These are phyloP conservation scores for Iphiclides podalirius DNA, from an alignment of 2,888 invertebrate genomes.

Conservation along the genomic window DNA sequence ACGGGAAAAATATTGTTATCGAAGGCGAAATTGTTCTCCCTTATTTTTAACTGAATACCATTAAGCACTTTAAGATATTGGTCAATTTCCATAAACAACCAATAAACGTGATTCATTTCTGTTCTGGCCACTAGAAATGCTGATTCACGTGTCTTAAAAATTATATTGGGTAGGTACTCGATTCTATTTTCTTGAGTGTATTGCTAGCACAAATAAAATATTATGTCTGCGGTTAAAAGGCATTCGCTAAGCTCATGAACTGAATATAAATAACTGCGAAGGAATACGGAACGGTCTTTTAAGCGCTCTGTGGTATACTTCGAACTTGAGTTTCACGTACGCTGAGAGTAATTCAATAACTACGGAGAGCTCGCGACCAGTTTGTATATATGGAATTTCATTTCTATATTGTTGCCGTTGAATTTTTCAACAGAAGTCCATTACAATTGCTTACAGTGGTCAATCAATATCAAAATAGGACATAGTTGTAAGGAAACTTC, in stretches of 20 bases:
- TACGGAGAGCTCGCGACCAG: not conserved
- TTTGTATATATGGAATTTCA: not conserved
- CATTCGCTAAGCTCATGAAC: constrained; percentile 23
- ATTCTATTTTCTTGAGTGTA: constrained; percentile 34
- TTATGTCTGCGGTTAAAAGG: constrained; percentile 23
- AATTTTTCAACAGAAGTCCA: too few relatives aligned
- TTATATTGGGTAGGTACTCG: constrained; percentile 21
- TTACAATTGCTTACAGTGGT: too few relatives aligned
- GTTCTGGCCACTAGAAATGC: constrained; percentile 6
- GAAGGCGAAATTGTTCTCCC: too few relatives aligned
- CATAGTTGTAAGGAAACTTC: too few relatives aligned
- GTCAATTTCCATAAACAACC: constrained; percentile 8
- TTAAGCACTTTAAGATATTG: not conserved
- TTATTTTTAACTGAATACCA: too few relatives aligned
- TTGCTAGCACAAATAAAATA: constrained; percentile 30
- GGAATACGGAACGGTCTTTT: constrained; percentile 20
- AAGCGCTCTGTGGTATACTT: not conserved
- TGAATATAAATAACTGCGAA: constrained; percentile 29
- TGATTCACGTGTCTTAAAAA: constrained; percentile 15
- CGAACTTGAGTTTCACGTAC: constrained; percentile 11
- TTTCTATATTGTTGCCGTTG: too few relatives aligned
- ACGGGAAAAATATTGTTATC: too few relatives aligned
- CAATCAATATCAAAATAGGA: too few relatives aligned
- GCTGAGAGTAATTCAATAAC: constrained; percentile 25
- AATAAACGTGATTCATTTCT: constrained; percentile 15